These are phyloP conservation scores for Drosophila koepferae DNA, from an alignment of 2,888 invertebrate species.

Conservation along the genomic window DNA sequence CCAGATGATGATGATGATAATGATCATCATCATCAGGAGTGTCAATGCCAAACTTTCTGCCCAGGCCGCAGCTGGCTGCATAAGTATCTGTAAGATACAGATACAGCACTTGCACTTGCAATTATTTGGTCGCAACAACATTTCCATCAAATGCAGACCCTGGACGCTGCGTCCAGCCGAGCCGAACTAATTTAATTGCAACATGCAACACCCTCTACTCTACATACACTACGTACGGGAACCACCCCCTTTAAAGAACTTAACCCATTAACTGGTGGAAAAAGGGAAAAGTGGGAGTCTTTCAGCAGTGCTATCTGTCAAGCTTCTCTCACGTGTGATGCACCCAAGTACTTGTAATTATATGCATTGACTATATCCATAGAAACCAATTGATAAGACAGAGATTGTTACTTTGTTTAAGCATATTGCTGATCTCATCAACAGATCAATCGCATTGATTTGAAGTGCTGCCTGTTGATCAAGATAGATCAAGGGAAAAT, in stretches of 20 bases:
- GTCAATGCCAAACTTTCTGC: conserved; percentile 49
- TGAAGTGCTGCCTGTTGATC: no score
- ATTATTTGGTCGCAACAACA: conserved; percentile 69
- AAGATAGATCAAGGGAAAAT: no score
- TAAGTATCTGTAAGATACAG: conserved; percentile 49
- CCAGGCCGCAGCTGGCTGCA: conserved; percentile 11
- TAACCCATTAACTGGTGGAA: not conserved
- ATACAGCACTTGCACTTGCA: conserved; percentile 51
- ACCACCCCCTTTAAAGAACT: not conserved
- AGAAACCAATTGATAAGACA: not conserved
- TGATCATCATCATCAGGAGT: conserved; percentile 13
- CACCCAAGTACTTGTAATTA: not conserved
- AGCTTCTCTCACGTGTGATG: not conserved
- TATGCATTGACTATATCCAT: not conserved
- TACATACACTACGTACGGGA: not conserved
- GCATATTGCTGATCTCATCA: no score
- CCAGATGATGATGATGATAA: not conserved
- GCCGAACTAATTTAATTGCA: conserved; percentile 72
- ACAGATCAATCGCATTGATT: no score
- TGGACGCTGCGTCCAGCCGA: conserved; percentile 27
- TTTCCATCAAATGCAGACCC: conserved; percentile 74
- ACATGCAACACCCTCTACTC: conserved; percentile 54
- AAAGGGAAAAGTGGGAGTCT: not conserved
- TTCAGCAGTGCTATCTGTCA: not conserved
- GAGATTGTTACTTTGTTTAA: not conserved